Evolutionary conservation across 2,888 invertebrate genomes (phyloP), one percentile per base, ranked within the genome.

Genomic region (Drosophila anomelani): DNA sequence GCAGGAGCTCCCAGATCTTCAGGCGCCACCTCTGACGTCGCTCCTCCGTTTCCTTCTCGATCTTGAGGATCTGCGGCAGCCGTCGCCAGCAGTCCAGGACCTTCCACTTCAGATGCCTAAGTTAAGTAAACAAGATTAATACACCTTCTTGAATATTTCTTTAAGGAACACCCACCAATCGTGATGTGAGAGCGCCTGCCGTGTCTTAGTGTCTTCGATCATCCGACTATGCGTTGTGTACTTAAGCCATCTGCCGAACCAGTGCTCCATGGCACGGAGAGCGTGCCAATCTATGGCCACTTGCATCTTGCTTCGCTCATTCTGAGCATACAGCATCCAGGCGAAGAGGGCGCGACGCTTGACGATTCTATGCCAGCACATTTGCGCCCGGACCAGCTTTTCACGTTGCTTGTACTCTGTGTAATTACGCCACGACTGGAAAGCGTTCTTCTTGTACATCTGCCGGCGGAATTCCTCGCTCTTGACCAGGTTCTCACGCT

Each of bases 201-300:
- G 85, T 68, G 88, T 85, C 91, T 94, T 94, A 0, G 92, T 82
- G 75, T 93, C 92, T 63, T 93, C 92, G 70, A 94, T 93, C 53
- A 93, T 90, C 80, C 92, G 94, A 41, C 93, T 84, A 29, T 93
- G 85, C 8, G 91, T 89, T 0, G 93, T 91, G 23, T 93, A 93
- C 49, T 92, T 90, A 4, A 92, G 90, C 93, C 95, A 95, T 66
- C 92, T 92, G 39, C 92, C 92, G 56, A 95, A 94, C 54, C 93
- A 93, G 46, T 92, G 84, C 56, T 94, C 94, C 51, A 93, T 93
- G n/a, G 95, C 84, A 77, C 94, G 94, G 63, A 95, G 93, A 72
- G 96, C 95, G 79, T 94, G 94, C 91, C 95, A 95, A 90, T 96
- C 96, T 62, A 94, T 94, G 4, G 96, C 96, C 1, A 96, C 95